These are phyloP conservation scores for Xiphophorus birchmanni DNA, from an alignment of 2,797 vertebrate genomes.

Conservation along the genomic window DNA sequence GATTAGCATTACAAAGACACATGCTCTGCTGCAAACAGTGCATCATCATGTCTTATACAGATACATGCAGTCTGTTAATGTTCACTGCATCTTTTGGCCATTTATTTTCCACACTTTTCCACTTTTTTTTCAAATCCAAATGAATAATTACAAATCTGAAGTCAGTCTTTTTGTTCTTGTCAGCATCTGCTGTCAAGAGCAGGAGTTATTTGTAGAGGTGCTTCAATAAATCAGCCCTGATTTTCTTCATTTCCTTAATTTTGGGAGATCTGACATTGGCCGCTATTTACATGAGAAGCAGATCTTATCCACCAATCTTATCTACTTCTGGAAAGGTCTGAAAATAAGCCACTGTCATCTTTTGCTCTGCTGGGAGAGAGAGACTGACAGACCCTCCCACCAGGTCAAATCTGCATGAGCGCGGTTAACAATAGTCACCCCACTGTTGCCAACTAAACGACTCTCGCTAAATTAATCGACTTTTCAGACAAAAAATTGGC, in stretches of 20 bases:
- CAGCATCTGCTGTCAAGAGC: not conserved
- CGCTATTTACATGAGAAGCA: not conserved
- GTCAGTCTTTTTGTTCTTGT: not conserved
- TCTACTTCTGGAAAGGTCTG: not conserved
- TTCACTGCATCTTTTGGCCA: not conserved
- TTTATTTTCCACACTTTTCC: not conserved
- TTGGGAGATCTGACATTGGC: not conserved
- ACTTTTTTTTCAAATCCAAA: not conserved
- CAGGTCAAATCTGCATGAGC: not conserved
- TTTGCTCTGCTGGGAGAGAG: not conserved
- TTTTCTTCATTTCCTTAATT: not conserved
- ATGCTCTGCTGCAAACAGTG: not conserved
- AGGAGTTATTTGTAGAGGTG: not conserved
- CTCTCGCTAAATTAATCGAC: not conserved
- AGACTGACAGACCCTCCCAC: not conserved
- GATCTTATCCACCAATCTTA: not conserved
- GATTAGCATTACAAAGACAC: not conserved
- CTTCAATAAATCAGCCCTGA: not conserved
- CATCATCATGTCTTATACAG: not conserved
- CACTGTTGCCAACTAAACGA: not conserved
- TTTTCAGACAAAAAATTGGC: not conserved
- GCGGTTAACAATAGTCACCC: not conserved
- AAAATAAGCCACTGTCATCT: not conserved
- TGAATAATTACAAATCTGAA: not conserved
- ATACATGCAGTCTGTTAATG: not conserved